These are phyloP conservation scores for Cheracebus regulus DNA, from an alignment of 2,797 vertebrate species.

Conservation along the genomic window DNA sequence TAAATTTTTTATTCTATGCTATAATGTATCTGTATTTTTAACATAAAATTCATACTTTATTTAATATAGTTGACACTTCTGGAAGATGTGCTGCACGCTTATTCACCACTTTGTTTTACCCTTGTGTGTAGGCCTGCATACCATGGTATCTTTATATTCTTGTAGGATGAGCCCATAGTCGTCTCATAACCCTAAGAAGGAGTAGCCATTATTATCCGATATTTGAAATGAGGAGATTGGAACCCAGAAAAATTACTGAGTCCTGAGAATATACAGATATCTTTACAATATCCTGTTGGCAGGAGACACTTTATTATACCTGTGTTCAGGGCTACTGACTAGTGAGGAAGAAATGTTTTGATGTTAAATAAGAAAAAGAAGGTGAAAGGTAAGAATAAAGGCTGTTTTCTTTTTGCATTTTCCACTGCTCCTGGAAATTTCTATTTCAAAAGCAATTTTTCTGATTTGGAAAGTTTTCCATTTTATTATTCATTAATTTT, in stretches of 20 bases:
- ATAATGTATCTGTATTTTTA: background rate
- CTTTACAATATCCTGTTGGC: background rate
- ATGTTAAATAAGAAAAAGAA: background rate
- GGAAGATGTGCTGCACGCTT: background rate
- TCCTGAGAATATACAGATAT: background rate
- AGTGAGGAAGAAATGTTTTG: background rate
- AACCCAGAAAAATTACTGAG: background rate
- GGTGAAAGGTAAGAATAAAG: background rate
- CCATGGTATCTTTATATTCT: background rate
- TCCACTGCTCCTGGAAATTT: background rate
- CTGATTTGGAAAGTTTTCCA: background rate
- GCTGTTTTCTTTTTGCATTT: background rate
- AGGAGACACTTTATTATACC: background rate
- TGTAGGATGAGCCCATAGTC: background rate
- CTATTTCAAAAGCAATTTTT: background rate
- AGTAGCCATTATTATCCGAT: background rate
- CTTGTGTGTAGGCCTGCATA: background rate
- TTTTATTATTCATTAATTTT: background rate
- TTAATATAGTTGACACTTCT: background rate
- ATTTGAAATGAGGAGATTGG: background rate
- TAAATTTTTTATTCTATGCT: background rate
- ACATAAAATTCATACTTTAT: background rate
- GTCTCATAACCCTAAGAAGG: background rate
- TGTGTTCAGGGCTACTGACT: background rate
- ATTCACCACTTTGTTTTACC: background rate